Evolutionary conservation across 2,888 invertebrate genomes (phyloP).

Genomic region (Folsomia manolachei): DNA sequence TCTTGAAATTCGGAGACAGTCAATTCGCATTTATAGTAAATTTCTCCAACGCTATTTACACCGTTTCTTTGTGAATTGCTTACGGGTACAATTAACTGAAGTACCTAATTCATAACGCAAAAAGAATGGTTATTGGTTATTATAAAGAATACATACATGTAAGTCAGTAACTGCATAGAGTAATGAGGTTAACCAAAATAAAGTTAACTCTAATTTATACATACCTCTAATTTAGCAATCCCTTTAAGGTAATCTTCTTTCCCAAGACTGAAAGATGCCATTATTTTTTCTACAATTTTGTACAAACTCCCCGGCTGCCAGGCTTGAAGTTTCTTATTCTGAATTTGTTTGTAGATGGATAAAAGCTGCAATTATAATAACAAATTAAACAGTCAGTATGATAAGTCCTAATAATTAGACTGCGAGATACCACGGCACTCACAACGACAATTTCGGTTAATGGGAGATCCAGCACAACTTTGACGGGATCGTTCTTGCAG

Average conservation of each 20-base stretch:
- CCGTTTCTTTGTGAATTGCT: conserved; percentile 19
- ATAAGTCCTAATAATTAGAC: conserved; percentile 1
- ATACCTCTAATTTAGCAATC: conserved; percentile 26
- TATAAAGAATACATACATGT: no score
- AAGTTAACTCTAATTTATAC: no score
- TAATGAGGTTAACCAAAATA: no score
- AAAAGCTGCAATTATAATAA: conserved; percentile 25
- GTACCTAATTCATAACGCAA: conserved; percentile 17
- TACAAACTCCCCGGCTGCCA: conserved; percentile 36
- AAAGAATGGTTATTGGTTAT: no score
- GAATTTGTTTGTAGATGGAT: conserved; percentile 37
- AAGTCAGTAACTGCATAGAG: no score
- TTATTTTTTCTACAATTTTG: conserved; percentile 34
- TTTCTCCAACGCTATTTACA: conserved; percentile 24
- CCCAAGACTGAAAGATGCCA: conserved; percentile 19
- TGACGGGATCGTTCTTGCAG: conserved; percentile 19
- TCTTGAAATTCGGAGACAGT: conserved; percentile 30
- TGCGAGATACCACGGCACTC: no score
- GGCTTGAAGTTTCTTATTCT: conserved; percentile 33
- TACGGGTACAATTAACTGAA: conserved; percentile 25
- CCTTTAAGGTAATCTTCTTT: conserved; percentile 36
- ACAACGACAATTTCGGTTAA: conserved; percentile 33
- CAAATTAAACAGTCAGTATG: no score
- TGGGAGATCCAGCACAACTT: conserved; percentile 31
- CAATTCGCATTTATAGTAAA: conserved; percentile 39